Evolutionary conservation across 1,140 invertebrate species (phyloP), one percentile per base, ranked within the genome.

Genomic region (Plutomurus gul): DNA sequence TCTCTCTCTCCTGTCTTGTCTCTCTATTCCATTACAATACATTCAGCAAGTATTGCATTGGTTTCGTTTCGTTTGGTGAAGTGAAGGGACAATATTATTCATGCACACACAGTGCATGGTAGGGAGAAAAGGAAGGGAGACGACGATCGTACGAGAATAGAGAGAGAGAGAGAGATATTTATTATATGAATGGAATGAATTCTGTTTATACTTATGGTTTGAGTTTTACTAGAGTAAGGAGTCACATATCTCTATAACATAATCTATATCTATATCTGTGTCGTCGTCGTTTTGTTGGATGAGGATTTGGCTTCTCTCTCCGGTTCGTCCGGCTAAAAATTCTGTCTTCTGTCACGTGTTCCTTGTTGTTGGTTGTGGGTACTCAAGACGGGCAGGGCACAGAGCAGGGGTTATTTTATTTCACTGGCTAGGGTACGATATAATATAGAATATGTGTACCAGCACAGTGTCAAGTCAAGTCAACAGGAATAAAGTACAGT

Each of bases 1-100:
- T 43, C 10, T 43, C 10, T 43, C n/a, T n/a, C 11, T 43, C n/a
- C 10, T 43, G 39, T 43, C 10, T 43, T 10, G 10, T 13, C 39
- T n/a, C 39, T 43, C n/a, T 43, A 3, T 60, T 30, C 25, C 18
- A 27, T 6, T 65, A 27, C 27, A 60, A 18, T 7, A 13, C 3
- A 60, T 11, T 16, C 13, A 16, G 18, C 13, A 33, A n/a, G 10
- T 33, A 33, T 65, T 65, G 16, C 56, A 27, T 30, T 65, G 13
- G 49, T 13, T 56, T 4, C 22, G 56, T 18, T n/a, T 65, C 18
- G 56, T 25, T 65, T 25, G 18, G 56, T 65, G 56, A 65, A 65
- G 56, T 65, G 56, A 65, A 65, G 56, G 56, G 56, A 65, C 56
- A 65, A 65, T 65, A 65, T 65, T 65, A 65, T 65, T 65, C 56